Evolutionary conservation across 1,140 invertebrate genomes (phyloP), one percentile per base, ranked within the genome.

Genomic region (Papilio aristodemus): DNA sequence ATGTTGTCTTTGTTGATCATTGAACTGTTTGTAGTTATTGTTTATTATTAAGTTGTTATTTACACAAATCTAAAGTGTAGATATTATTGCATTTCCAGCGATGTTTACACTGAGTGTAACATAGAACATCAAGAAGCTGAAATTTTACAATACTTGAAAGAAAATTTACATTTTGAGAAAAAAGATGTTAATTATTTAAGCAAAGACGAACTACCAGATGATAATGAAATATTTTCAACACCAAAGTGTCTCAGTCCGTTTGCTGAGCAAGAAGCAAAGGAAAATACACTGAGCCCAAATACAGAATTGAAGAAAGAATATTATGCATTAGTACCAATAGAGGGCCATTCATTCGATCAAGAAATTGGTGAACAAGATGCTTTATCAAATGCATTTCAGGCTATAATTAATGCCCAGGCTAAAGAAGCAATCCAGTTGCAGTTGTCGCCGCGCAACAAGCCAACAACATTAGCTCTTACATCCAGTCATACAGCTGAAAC

Each of bases 241-340:
- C 87, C 86, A 46, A 87, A 87, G 68, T 85, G 80, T 71, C 64
- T 79, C 66, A 88, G 79, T 73, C 85, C 85, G 27, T 83, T 80
- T 69, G 54, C 74, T 69, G 82, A 90, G 67, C 82, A 78, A 58
- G 71, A 71, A 71, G 57, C 76, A 67, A 77, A 80, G 54, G 81
- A 82, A 77, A 77, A 72, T 74, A 74, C 74, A 63, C 75, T 83
- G 68, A 90, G 85, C 78, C 86, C 86, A 22, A 89, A 83, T 64
- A 86, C 83, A 36, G 86, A 91, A 70, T 67, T 88, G 57, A 85
- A 77, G 59, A 87, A 79, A 78, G 84, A 90, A 71, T 88, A 89
- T 60, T 87, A 89, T 78, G 83, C 86, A n/a, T 71, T 88, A 66
- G 86, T 90, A n/a, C 86, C 87, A n/a, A 85, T 89, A 73, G 85